phyloP scores from a whole-genome alignment of 2,113 vertebrate species.

The Saguinus imperator region DNA sequence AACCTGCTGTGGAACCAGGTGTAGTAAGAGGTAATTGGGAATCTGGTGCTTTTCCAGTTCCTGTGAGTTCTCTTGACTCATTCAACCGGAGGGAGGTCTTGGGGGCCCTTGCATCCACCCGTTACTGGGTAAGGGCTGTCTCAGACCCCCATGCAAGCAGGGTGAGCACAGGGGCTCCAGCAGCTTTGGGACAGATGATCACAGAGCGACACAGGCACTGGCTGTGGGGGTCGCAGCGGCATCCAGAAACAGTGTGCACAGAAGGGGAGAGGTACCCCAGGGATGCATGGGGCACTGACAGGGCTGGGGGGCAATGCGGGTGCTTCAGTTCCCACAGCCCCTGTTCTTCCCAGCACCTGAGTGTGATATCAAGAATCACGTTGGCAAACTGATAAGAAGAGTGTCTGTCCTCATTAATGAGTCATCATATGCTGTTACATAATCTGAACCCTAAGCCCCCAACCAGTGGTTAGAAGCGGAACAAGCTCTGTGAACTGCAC shows the following conservation, averaged over 20 bases:
- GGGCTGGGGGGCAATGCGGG: neutral
- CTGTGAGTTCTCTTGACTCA: neutral
- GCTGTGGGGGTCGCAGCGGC: neutral
- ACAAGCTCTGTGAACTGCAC: rapidly evolving
- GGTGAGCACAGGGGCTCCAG: neutral
- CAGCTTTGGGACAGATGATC: too few relatives aligned
- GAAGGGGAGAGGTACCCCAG: too few relatives aligned
- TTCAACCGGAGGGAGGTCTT: neutral
- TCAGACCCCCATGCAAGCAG: neutral
- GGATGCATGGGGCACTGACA: rapidly evolving
- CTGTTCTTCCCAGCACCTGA: neutral
- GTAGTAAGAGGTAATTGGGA: neutral
- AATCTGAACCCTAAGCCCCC: too few relatives aligned
- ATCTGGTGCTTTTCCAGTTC: neutral
- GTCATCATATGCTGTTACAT: neutral
- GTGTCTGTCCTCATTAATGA: neutral
- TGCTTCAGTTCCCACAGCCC: neutral
- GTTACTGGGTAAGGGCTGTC: neutral
- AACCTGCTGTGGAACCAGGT: neutral
- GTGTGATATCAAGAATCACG: neutral
- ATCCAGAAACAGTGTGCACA: neutral
- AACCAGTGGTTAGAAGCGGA: neutral
- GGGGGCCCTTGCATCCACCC: too few relatives aligned
- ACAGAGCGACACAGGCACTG: neutral
- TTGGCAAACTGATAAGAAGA: neutral